Evolutionary conservation across 2,797 vertebrate genomes (phyloP).

Genomic region (Masticophis lateralis): DNA sequence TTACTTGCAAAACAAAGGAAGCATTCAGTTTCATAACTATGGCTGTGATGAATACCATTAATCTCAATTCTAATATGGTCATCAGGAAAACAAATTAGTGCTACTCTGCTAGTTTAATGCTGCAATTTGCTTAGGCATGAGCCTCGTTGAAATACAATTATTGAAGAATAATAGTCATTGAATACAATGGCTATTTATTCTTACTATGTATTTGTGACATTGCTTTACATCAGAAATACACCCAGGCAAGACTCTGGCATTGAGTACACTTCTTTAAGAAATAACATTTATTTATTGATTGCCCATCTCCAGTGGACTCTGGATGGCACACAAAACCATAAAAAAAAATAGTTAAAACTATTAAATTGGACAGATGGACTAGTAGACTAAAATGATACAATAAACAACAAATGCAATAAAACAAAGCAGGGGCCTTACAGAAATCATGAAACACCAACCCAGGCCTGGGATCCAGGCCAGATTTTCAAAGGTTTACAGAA

Average conservation of each 20-base stretch:
- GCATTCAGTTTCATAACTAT: neutral
- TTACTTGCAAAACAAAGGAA: neutral
- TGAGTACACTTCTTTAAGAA: neutral
- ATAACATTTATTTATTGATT: neutral
- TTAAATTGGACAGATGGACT: neutral
- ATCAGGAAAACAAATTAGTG: neutral
- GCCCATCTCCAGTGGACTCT: neutral
- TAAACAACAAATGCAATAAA: neutral
- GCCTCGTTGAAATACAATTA: neutral
- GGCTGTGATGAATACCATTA: constrained; percentile 15
- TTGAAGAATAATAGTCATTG: neutral
- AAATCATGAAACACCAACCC: neutral
- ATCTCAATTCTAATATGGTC: constrained; percentile 11
- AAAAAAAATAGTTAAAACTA: neutral
- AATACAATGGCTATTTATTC: neutral
- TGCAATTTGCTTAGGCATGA: neutral
- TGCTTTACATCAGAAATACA: neutral
- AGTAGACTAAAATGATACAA: neutral
- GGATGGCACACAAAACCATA: neutral
- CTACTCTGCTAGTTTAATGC: neutral
- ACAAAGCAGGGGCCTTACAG: neutral
- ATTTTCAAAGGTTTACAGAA: neutral
- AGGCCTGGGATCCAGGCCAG: neutral
- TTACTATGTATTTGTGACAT: neutral
- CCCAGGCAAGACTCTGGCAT: neutral